phyloP scores from a whole-genome alignment of 2,113 vertebrate genomes.

The Nothoprocta pentlandii region DNA sequence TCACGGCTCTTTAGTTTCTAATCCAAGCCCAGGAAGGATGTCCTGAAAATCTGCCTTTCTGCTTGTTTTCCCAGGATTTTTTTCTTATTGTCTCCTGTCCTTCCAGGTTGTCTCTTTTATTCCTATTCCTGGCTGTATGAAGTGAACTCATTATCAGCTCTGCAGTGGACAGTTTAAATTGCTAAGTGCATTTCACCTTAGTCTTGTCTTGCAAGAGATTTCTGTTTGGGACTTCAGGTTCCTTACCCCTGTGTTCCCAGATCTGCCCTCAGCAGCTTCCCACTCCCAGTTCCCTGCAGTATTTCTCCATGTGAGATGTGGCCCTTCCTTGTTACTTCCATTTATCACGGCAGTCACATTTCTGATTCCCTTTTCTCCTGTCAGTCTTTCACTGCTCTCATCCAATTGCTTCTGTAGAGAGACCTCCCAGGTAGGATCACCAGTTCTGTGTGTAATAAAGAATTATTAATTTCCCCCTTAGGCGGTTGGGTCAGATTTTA shows the following conservation, averaged over 20 bases:
- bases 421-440: neutral
- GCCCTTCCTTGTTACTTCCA: neutral
- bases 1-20: neutral
- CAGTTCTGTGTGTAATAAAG: neutral
- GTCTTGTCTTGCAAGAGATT: neutral
- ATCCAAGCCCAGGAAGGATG: neutral
- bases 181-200: neutral
- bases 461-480: neutral
- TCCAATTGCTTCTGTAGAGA: neutral
- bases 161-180: neutral
- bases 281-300: neutral
- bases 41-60: neutral
- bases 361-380: neutral
- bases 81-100: accelerated
- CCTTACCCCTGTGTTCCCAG: neutral
- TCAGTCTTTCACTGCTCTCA: neutral
- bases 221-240: neutral
- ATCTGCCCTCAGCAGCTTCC: neutral
- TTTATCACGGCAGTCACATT: neutral
- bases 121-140: neutral
- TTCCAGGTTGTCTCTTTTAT: neutral
- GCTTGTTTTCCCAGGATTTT: neutral
- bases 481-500: neutral
- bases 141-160: neutral
- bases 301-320: neutral